Evolutionary conservation across 1,140 invertebrate species (phyloP), one percentile per base, ranked within the genome.

Genomic region (Venustaconcha ellipsiformis): DNA sequence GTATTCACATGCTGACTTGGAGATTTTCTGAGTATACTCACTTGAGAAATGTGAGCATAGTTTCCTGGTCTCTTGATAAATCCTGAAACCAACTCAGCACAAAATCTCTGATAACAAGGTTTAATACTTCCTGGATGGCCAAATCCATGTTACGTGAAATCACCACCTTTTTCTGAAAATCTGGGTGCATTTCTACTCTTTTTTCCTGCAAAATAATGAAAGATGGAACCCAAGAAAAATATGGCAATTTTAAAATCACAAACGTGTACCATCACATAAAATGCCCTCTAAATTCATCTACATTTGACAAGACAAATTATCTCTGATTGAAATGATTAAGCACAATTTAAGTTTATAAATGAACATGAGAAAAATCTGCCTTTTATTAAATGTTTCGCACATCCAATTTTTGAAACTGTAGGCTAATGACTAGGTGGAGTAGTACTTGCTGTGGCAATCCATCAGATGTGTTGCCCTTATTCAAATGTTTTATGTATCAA

Each of bases 71-170:
- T 81, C 92, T 91, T 8, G 93, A 92, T 30, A 95, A 89, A 55
- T 93, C 93, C 76, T 93, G 93, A 55, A 96, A 90, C 94, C 95
- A 96, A 67, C 91, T 90, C 18, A 93, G 90, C 69, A 97, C 92
- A 90, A 95, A 96, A 89, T 97, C 95, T 83, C 94, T 91, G 26
- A 96, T 90, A 66, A 94, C 89, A 85, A 95, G 92, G 87, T 96
- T 95, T 69, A 97, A 91, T 12, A 97, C 90, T 86, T 96, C 94
- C 83, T 96, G 95, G 17, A 97, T 85, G 77, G 95, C 93, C 84
- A 93, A 93, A 86, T 96, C 95, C 56, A 97, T 94, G 76, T 94
- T 94, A 79, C 95, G 92, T 23, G 89, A 88, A 23, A 89, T 87
- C 18, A 90, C 80, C n/a, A 86, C 83, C 74, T 86, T 86, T 57